These are phyloP conservation scores for Temnothorax nylanderi DNA, from an alignment of 1,140 invertebrate genomes.

Conservation along the genomic window DNA sequence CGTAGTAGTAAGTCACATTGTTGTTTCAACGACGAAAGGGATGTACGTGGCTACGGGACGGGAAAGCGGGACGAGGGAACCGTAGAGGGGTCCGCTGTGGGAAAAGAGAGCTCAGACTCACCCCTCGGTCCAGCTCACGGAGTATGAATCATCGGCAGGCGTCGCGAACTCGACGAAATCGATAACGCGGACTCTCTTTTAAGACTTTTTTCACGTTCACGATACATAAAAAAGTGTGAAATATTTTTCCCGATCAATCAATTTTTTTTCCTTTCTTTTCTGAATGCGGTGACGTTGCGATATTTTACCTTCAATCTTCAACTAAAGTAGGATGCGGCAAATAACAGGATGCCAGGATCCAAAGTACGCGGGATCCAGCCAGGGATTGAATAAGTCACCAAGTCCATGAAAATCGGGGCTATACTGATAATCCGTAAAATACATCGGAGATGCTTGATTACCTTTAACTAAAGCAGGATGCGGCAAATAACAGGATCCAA, in stretches of 20 bases:
- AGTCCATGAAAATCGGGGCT: constrained; percentile 87
- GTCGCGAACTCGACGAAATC: constrained; percentile 83
- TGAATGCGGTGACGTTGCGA: neutral
- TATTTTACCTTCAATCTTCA: constrained; percentile 89
- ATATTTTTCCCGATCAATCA: neutral
- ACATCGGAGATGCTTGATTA: constrained; percentile 79
- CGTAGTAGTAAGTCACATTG: constrained; percentile 44
- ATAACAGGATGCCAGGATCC: constrained; percentile 87
- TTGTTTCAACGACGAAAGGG: constrained; percentile 44
- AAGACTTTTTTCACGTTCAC: constrained; percentile 44
- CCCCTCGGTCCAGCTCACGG: constrained; percentile 77
- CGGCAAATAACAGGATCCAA: constrained; percentile 90
- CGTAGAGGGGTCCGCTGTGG: constrained; percentile 73
- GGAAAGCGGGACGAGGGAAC: constrained; percentile 46
- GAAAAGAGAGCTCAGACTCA: constrained; percentile 77
- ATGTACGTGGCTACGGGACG: constrained; percentile 26
- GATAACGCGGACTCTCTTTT: constrained; percentile 74
- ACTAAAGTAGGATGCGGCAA: constrained; percentile 88
- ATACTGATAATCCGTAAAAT: constrained; percentile 89
- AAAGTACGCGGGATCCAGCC: constrained; percentile 92
- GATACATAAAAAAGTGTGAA: constrained; percentile 30
- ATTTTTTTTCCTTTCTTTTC: neutral
- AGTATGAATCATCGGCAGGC: constrained; percentile 82
- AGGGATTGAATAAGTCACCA: constrained; percentile 89
- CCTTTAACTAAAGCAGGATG: constrained; percentile 88